Conservation (phyloP, 2,113 vertebrate genomes). For the Limnothrissa miodon region DNA sequence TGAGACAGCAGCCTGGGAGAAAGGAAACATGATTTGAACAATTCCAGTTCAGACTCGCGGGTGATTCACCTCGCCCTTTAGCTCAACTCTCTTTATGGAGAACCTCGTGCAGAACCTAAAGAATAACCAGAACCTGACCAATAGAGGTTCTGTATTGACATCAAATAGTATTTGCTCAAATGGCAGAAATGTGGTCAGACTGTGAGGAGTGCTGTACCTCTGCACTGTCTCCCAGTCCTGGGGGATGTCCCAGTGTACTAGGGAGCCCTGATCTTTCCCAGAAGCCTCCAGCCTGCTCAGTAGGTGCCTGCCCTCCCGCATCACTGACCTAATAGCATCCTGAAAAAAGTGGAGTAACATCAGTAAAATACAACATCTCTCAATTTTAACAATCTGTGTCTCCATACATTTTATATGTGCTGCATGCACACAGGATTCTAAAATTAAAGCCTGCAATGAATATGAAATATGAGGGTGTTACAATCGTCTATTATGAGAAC, state of each 20-base stretch:
- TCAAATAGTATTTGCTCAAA: too few species aligned
- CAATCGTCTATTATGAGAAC: neutral
- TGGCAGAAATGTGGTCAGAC: neutral
- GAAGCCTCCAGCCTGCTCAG: conserved; percentile 82
- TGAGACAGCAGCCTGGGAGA: conserved; percentile 83
- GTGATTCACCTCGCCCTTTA: neutral
- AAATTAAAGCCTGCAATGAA: neutral
- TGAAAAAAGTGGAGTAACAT: conserved; percentile 48
- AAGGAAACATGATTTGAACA: neutral
- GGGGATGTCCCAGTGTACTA: conserved; percentile 69
- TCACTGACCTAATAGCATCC: conserved; percentile 87
- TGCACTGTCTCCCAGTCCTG: conserved; percentile 92
- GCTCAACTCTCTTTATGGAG: neutral
- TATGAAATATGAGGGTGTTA: neutral
- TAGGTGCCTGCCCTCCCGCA: conserved; percentile 85
- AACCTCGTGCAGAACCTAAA: too few species aligned
- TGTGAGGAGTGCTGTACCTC: conserved; percentile 71
- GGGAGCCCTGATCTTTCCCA: conserved; percentile 59
- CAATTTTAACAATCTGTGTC: neutral
- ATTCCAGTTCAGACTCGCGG: neutral
- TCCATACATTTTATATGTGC: too few species aligned
- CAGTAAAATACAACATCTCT: neutral
- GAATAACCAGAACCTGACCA: too few species aligned
- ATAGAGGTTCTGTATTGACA: too few species aligned
- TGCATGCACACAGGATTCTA: too few species aligned